Conservation (phyloP, 1,140 invertebrate genomes). For the Pogonus chalceus region DNA sequence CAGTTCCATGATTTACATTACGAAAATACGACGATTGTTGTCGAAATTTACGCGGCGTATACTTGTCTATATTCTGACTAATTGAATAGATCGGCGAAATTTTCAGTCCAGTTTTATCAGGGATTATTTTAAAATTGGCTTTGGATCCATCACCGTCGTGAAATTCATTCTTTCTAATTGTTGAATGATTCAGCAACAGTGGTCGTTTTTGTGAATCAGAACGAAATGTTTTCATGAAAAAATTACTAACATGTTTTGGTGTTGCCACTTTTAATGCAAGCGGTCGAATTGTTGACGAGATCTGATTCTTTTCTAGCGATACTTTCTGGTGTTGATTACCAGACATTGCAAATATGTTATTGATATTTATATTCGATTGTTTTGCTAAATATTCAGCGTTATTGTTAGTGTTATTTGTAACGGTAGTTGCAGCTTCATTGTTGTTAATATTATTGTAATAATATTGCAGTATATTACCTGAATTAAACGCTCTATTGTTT, state of each 20-base stretch:
- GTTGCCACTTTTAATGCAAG: conserved; percentile 34
- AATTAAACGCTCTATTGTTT: conserved; percentile 23
- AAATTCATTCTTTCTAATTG: conserved; percentile 19
- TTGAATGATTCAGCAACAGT: conserved; percentile 19
- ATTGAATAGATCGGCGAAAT: conserved; percentile 40
- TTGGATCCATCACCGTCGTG: conserved; percentile 23
- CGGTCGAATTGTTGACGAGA: conserved; percentile 41
- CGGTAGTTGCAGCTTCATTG: conserved; percentile 31
- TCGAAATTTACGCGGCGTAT: conserved; percentile 25
- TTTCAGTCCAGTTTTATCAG: conserved; percentile 39
- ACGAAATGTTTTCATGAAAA: conserved; percentile 26
- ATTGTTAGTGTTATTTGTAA: conserved; percentile 25
- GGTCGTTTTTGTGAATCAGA: conserved; percentile 34
- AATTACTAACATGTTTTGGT: conserved; percentile 27
- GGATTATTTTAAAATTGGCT: conserved; percentile 41
- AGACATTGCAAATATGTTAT: conserved; percentile 35
- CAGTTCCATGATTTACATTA: background rate
- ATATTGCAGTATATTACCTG: conserved; percentile 32
- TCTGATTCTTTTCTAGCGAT: conserved; percentile 36
- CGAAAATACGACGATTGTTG: conserved; percentile 32
- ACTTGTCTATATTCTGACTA: conserved; percentile 32
- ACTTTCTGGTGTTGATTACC: conserved; percentile 34
- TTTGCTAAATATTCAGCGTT: conserved; percentile 19
- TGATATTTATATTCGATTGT: conserved; percentile 30
- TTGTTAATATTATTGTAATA: conserved; percentile 40